These are phyloP conservation scores for Australoheros facetus DNA, from an alignment of 2,797 vertebrate genomes.

Conservation along the genomic window DNA sequence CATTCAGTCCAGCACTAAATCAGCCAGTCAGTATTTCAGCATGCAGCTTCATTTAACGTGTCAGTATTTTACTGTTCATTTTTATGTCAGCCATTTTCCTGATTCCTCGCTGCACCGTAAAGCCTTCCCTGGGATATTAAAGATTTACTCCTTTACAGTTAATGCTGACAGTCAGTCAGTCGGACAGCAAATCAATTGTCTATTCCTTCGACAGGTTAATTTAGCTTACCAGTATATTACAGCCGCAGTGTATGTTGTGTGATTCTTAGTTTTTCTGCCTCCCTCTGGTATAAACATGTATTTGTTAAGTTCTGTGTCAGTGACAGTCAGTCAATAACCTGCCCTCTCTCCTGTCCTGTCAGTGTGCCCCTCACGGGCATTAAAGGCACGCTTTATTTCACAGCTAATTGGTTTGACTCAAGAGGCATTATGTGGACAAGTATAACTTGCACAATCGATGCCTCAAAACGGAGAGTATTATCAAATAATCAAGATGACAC, in stretches of 20 bases:
- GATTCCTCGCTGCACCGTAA: constrained; percentile 21
- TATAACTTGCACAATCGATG: neutral
- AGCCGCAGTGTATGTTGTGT: neutral
- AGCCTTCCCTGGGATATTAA: constrained; percentile 43
- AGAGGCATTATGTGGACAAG: neutral
- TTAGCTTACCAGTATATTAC: constrained; percentile 16
- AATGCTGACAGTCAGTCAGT: constrained; percentile 51
- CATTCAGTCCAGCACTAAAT: neutral
- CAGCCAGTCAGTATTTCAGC: neutral
- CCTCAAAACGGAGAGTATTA: neutral
- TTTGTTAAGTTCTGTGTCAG: constrained; percentile 1
- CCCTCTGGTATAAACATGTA: constrained; percentile 20
- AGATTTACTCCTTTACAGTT: constrained; percentile 46
- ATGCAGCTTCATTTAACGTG: constrained; percentile 33
- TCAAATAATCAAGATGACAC: constrained; percentile 1
- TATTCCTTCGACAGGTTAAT: constrained; percentile 39
- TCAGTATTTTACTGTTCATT: constrained; percentile 47
- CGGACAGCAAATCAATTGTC: constrained; percentile 54
- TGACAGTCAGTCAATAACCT: constrained; percentile 43
- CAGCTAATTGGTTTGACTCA: constrained; percentile 6
- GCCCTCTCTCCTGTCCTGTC: constrained; percentile 12
- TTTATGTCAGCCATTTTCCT: constrained; percentile 50
- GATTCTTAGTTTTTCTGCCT: neutral
- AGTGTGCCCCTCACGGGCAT: neutral
- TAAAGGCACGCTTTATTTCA: constrained; percentile 1